Base-by-base conservation (phyloP, 2,797 vertebrate species). In the Neosilurus mollespiculum region DNA sequence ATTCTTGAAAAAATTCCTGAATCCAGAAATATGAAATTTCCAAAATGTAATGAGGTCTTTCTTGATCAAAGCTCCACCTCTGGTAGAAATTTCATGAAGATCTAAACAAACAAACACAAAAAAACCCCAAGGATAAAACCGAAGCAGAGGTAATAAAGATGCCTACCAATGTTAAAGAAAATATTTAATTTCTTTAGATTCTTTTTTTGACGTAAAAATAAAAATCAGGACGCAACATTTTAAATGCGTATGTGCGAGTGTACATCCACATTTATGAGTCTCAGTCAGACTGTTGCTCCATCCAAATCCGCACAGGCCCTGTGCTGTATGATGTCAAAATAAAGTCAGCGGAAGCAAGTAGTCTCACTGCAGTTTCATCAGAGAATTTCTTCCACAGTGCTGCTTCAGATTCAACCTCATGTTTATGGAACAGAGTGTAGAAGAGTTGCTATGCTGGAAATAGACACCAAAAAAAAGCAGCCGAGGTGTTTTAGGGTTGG, bases 361-460 rank as follows among this genome's bases (percentile, higher is more conserved):
- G 37, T 78, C 37, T 78, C 9, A 1, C 34, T 64, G n/a, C 37
- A 11, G 59, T 64, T 78, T 64, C 59, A 51, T 78, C 76, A 59
- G 30, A 61, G 73, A 37, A n/a, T 77, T 14, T 61, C 14, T 59
- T 61, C 56, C 73, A 49, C 59, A 26, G 7, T 2, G 22, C 76
- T 76, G 54, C 1, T 59, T 37, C 37, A 15, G 49, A 76, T 59
- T 37, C 30, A 37, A 11, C 76, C 76, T 78, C 49, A 66, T 66
- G 78, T 66, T 79, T 34, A 66, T 79, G 62, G 43, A 80, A 30
- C 78, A 66, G 49, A 34, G 24, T 65, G 16, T 22, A 26, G 51
- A 66, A 79, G 43, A 80, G 62, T 65, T 54, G 62, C 49, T 34
- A 34, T 22, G 64, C 78, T 30, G 54, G 61, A 80, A 80, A 80